Evolutionary conservation across 2,113 vertebrate genomes (phyloP), one percentile per base, ranked within the genome.

Genomic region (Pterophyllum scalare): DNA sequence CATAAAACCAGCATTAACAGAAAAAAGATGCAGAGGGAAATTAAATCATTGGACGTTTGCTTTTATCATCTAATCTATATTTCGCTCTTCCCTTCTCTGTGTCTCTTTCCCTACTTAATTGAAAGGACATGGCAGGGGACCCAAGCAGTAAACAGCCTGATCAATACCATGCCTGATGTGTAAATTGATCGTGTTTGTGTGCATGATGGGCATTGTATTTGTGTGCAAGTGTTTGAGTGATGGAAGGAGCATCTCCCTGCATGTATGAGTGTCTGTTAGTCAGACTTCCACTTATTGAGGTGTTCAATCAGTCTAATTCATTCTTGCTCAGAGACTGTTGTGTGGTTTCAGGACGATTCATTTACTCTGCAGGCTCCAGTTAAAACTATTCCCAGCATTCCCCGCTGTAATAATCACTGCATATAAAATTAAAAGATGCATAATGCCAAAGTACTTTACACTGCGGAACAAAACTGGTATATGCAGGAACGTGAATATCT

Each of bases 241-340:
- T 57, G 35, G 86, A 46, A 31, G 54, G 24, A 38, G 74, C 6
- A 14, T 81, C 40, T 78, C 40, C 10, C 2, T 24, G 15, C 58
- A 38, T 22, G 46, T 81, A 59, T 81, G 79, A 56, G 26, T 54
- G 31, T 79, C 76, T 70, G 85, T 79, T 28, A 72, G 81, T 65
- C 38, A 5, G 15, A 64, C 84, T 88, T 82, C 74, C 91, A 91
- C 87, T 94, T 92, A 92, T 78, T 84, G 91, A 93, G 92, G 93
- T 95, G 93, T 94, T 94, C 91, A 94, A 94, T 95, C 93, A 95
- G 94, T 91, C 82, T 95, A 95, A 95, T 95, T 95, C 92, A 93
- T 94, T 91, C 91, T 89, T 91, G 82, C 85, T 90, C 85, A 83
- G 94, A 93, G 94, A 94, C 82, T 87, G 85, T 80, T 86, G 92